Conservation (phyloP, 2,113 vertebrate species). For the Reinhardtius hippoglossoides region DNA sequence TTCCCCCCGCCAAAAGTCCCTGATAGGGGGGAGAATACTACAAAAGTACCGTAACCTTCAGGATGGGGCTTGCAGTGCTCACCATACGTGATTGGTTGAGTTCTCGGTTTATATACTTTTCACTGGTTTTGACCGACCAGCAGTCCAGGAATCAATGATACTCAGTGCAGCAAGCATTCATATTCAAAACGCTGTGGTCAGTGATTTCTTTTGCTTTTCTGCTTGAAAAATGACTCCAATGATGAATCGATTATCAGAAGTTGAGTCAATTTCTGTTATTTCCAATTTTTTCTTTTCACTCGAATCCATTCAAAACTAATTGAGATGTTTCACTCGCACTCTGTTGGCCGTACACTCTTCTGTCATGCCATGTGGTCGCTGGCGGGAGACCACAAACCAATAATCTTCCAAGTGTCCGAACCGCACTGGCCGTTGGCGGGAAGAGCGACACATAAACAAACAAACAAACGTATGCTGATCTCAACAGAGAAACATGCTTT, state of each 20-base stretch:
- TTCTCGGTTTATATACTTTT: too few species aligned
- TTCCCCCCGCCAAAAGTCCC: too few species aligned
- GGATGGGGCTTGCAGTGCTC: too few species aligned
- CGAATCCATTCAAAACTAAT: background rate
- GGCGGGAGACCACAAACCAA: background rate
- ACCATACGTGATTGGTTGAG: too few species aligned
- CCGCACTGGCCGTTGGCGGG: slow-evolving; percentile 1
- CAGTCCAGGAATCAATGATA: too few species aligned
- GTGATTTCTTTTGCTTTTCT: background rate
- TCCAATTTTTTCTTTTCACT: background rate
- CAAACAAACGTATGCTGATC: too few species aligned
- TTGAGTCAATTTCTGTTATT: background rate
- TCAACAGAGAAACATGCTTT: background rate
- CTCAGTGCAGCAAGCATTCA: background rate
- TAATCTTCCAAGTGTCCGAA: slow-evolving; percentile 24
- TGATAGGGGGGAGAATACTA: too few species aligned
- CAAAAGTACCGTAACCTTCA: too few species aligned
- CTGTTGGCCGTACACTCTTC: background rate
- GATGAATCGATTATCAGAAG: background rate
- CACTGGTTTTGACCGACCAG: too few species aligned
- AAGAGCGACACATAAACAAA: background rate
- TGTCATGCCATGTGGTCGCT: slow-evolving; percentile 35
- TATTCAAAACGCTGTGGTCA: background rate
- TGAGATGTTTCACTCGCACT: background rate
- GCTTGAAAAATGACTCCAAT: background rate